These are phyloP conservation scores for Gymnogyps californianus DNA, from an alignment of 2,113 vertebrate genomes.

Conservation along the genomic window DNA sequence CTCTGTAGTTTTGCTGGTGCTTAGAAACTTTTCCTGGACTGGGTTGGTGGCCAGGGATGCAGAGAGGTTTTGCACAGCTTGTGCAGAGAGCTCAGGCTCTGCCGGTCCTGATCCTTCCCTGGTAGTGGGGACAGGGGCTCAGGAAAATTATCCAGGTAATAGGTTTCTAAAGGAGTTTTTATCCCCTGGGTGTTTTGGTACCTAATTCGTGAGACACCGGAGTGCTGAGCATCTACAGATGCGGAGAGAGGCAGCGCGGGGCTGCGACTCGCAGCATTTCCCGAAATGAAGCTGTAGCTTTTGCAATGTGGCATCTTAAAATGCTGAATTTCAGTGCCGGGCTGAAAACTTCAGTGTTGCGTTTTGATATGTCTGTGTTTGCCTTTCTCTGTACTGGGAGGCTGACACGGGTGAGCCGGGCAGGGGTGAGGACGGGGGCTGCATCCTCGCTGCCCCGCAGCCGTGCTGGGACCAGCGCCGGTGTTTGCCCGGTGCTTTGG, in stretches of 20 bases:
- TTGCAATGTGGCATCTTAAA: fast-evolving
- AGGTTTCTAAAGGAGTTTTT: not conserved
- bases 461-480: fast-evolving
- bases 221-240: not conserved
- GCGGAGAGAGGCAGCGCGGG: not conserved
- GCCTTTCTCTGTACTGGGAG: fast-evolving
- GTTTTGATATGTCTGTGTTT: fast-evolving
- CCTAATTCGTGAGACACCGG: fast-evolving
- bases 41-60: not conserved
- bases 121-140: fast-evolving
- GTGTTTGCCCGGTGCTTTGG: not conserved
- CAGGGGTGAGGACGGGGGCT: not conserved
- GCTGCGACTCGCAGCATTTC: not conserved
- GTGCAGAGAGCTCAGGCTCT: not conserved
- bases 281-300: not conserved
- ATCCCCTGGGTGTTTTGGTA: not conserved
- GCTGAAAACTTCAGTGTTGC: fast-evolving
- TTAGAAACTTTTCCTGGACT: not conserved
- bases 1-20: not conserved
- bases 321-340: fast-evolving
- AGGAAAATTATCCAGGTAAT: not conserved
- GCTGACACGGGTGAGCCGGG: fast-evolving
- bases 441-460: fast-evolving
- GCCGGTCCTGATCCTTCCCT: not conserved
- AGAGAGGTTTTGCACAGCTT: not conserved